Conservation (phyloP, 2,797 vertebrate species). For the Eremophila alpestris region DNA sequence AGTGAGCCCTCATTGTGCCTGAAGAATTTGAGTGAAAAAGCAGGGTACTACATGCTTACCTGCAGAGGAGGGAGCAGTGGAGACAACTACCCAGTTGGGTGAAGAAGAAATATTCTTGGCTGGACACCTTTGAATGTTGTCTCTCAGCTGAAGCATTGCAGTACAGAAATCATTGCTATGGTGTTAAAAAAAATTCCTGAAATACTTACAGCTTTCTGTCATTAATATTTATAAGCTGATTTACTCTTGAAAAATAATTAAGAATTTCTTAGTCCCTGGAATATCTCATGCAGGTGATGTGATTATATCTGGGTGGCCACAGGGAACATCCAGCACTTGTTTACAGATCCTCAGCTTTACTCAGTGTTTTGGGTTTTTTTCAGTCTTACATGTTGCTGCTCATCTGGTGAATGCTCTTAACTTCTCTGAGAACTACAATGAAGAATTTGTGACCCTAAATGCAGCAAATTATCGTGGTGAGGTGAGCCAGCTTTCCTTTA, state of each 20-base stretch:
- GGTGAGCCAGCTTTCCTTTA: slow-evolving; percentile 77
- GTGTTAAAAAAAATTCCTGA: neutral
- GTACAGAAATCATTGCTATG: neutral
- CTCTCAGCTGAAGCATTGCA: neutral
- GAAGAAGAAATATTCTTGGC: neutral
- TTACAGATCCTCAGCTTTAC: neutral
- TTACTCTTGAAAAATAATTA: neutral
- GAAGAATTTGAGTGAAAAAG: neutral
- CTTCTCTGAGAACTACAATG: slow-evolving; percentile 88
- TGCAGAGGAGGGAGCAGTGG: neutral
- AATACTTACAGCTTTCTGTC: neutral
- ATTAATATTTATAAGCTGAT: neutral
- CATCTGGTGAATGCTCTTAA: slow-evolving; percentile 88
- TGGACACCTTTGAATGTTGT: neutral
- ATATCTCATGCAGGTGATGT: neutral
- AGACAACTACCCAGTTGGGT: neutral
- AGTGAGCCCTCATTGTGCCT: neutral
- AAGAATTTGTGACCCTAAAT: slow-evolving; percentile 89
- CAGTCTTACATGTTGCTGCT: slow-evolving; percentile 84
- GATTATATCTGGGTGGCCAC: neutral
- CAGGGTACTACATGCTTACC: neutral
- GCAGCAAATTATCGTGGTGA: slow-evolving; percentile 89
- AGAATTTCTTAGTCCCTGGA: neutral
- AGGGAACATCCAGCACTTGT: neutral
- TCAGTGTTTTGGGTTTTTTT: neutral